These are phyloP conservation scores for western clawed frog (Xenopus tropicalis) DNA, from an alignment of 2,113 vertebrate species.

Conservation along the genomic window DNA sequence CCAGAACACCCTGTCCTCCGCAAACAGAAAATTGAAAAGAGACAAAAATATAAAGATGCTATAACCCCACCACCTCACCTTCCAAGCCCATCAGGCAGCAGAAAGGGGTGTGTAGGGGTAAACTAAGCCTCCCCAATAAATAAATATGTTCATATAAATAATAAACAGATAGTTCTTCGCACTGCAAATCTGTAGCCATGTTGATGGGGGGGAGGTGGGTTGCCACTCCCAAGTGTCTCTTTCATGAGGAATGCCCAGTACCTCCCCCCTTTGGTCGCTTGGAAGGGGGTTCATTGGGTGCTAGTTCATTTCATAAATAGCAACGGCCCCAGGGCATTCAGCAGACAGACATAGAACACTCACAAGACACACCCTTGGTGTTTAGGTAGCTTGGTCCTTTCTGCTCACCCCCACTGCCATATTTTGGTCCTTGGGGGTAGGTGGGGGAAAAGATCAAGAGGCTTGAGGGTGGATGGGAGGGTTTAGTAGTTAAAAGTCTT, in stretches of 20 bases:
- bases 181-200: constrained; percentile 36
- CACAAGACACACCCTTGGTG: constrained; percentile 44
- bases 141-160: constrained; percentile 46
- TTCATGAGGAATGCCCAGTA: constrained; percentile 5
- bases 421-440: constrained; percentile 33
- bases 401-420: constrained; percentile 32
- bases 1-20: constrained; percentile 44
- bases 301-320: constrained; percentile 25
- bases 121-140: constrained; percentile 37
- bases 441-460: constrained; percentile 38
- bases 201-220: constrained; percentile 17
- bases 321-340: constrained; percentile 22
- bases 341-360: constrained; percentile 44
- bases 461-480: constrained; percentile 23
- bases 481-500: constrained; percentile 38
- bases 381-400: constrained; percentile 44
- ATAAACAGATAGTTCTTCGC: constrained; percentile 40
- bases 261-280: constrained; percentile 37
- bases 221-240: constrained; percentile 24
- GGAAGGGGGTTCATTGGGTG: constrained; percentile 19
- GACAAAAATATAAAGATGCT: constrained; percentile 32
- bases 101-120: constrained; percentile 22
- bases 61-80: constrained; percentile 24
- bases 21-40: constrained; percentile 28
- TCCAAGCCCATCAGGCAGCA: constrained; percentile 25